Percentiles rank a stretch among this genome's conserved stretches.
Evolutionary conservation across 2,113 vertebrate genomes (phyloP).

Genomic region (Mormyrus iriodes): DNA sequence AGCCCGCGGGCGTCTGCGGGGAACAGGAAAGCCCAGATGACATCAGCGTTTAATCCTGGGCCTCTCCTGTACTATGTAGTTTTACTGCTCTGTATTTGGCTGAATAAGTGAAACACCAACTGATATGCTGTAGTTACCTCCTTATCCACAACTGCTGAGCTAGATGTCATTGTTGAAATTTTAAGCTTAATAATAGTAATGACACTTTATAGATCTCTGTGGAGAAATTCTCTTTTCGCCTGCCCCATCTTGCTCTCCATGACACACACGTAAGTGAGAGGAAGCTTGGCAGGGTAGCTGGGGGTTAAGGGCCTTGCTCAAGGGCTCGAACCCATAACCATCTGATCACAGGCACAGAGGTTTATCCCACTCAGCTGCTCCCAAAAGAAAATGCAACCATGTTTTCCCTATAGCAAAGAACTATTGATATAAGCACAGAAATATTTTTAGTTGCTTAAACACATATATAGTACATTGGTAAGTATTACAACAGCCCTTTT

Average conservation of each 20-base stretch:
- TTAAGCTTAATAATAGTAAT: not conserved
- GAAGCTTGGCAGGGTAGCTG: not conserved
- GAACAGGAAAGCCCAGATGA: constrained; percentile 12
- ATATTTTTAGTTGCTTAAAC: not conserved
- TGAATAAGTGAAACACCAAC: not conserved
- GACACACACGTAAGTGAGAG: not conserved
- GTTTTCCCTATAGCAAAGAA: not conserved
- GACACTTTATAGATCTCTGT: no score
- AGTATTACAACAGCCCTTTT: not conserved
- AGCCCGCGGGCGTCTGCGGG: constrained; percentile 85
- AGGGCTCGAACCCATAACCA: not conserved
- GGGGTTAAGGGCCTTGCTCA: not conserved
- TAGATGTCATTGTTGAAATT: not conserved
- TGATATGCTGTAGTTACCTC: not conserved
- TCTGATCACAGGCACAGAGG: not conserved
- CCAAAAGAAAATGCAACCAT: not conserved
- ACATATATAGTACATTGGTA: not conserved
- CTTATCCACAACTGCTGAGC: not conserved
- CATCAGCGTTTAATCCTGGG: not conserved
- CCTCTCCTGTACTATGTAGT: not conserved
- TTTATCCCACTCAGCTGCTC: not conserved
- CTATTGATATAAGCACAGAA: not conserved
- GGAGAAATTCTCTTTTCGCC: not conserved
- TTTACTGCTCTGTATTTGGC: not conserved
- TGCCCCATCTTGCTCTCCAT: not conserved